Evolutionary conservation across 2,888 invertebrate species (phyloP), one percentile per base, ranked within the genome.

Genomic region (Oscheius myriophilus): DNA sequence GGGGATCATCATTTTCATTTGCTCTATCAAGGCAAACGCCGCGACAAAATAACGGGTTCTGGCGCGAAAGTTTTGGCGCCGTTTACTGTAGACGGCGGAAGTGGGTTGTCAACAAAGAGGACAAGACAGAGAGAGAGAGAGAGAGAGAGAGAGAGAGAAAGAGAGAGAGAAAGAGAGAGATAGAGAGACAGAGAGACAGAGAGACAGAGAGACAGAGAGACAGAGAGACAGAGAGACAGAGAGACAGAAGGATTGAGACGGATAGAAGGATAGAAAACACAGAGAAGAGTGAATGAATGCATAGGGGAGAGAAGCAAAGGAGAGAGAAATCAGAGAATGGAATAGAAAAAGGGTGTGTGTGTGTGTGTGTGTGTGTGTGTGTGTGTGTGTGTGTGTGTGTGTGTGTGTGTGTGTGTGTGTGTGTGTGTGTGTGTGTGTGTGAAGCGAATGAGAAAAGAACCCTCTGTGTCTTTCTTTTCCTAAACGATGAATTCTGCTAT

Each of bases 1-100:
- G 11, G n/a, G n/a, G n/a, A n/a, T n/a, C 46, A 46, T 63, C 63
- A 52, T 53, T 63, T 53, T 52, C 63, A 49, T 51, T 61, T 51
- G 49, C 61, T 61, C 51, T 61, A 26, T 53, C 51, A 63, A 63
- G 63, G 63, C 63, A 63, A 63, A 63, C 52, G 53, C 63, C 63
- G 63, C 21, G 49, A 33, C 59, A 61, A 26, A 46, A 33, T 63
- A 63, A 63, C 63, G 63, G 53, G 63, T 63, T 63, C 63, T 25
- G 63, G 63, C 63, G 63, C 63, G 49, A 63, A 45, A 43, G 33
- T 33, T 33, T 33, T 33, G 33, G 33, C 33, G 33, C 33, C 33
- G 33, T 33, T 33, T 33, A 33, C 33, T 33, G 33, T 33, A 46
- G 46, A 11, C n/a, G 18, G 46, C 16, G 46, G 18, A 18, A 46